Base-by-base conservation (phyloP, 2,888 invertebrate genomes). In the Macrostomum cliftonense region DNA sequence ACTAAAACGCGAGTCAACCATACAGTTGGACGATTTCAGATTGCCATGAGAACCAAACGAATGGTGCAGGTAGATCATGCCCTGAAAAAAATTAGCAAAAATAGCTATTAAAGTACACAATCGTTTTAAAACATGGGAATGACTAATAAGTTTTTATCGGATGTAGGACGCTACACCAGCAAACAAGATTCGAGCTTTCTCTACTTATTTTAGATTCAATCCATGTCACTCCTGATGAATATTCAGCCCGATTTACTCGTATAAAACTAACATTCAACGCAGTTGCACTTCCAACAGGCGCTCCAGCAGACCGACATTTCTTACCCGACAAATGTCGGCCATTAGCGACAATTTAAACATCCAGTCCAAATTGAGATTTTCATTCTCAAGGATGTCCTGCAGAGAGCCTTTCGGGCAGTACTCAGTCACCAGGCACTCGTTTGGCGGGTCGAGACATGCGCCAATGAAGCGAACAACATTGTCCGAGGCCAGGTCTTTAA, bases 1-100 rank as follows among this genome's bases (percentile, higher is more conserved):
- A 1, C 91, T 93, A 67, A 95, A 97, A 37, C 95, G 77, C 37
- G 86, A 86, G 69, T 97, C 95, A 1, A 97, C 93, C 1, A 97
- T 85, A 70, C 97, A 97, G 71, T 97, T 97, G 51, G 87, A 84
- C 1, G 93, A 93, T 66, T 91, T 95, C 47, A 97, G 74, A 59
- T 84, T 82, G 0, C 95, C 95, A 67, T 97, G 97, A 2, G 83
- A 83, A 58, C 80, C 79, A 37, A 95, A 79, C 38, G 83, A 84
- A 52, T 78, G 78, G 64, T 95, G 95, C 1, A 97, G 75, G 66
- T 88, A 95, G 55, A 81, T 78, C 88, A 97, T 89, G 12, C 93
- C 97, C 77, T 85, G 72, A 1, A 66, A 57, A 57, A 55, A 52
- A 37, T 12, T 12, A 11, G n/a, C 19, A 12, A 42, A 42, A n/a